Conservation (phyloP, 2,888 invertebrate species). For the Hydraecia micacea region DNA sequence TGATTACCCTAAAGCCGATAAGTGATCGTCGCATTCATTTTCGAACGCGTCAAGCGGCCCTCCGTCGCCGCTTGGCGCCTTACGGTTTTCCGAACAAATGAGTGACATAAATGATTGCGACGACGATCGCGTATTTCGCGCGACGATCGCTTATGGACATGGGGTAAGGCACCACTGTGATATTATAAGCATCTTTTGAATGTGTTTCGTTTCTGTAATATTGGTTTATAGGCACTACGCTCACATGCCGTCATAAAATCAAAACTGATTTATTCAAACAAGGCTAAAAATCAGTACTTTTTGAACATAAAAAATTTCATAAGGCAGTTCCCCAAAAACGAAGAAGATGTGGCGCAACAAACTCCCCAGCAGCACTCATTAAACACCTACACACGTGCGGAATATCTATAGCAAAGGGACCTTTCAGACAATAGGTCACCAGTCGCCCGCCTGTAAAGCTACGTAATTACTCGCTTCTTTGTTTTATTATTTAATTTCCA, state of each 20-base stretch:
- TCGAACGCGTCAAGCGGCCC: not conserved
- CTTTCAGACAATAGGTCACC: not conserved
- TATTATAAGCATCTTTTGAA: not conserved
- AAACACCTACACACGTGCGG: not conserved
- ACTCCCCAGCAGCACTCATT: not conserved
- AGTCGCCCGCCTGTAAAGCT: not conserved
- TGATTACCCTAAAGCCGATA: not conserved
- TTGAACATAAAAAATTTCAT: not conserved
- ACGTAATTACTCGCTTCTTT: conserved; percentile 37
- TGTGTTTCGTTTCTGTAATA: not conserved
- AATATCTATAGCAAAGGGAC: not conserved
- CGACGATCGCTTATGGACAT: not conserved
- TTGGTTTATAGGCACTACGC: not conserved
- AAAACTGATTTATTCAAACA: not conserved
- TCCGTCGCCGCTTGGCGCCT: no score
- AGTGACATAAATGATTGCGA: not conserved
- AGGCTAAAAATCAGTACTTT: not conserved
- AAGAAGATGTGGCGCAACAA: not conserved
- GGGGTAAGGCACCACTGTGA: not conserved
- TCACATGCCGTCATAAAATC: not conserved
- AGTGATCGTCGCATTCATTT: not conserved
- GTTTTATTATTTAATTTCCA: conserved; percentile 31
- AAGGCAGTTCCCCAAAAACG: not conserved
- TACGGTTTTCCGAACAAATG: not conserved
- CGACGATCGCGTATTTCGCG: not conserved